A percentile compares a stretch with the other conserved stretches of the same genome.
Conservation (phyloP, 2,113 vertebrate genomes). For the Lycaon pictus region DNA sequence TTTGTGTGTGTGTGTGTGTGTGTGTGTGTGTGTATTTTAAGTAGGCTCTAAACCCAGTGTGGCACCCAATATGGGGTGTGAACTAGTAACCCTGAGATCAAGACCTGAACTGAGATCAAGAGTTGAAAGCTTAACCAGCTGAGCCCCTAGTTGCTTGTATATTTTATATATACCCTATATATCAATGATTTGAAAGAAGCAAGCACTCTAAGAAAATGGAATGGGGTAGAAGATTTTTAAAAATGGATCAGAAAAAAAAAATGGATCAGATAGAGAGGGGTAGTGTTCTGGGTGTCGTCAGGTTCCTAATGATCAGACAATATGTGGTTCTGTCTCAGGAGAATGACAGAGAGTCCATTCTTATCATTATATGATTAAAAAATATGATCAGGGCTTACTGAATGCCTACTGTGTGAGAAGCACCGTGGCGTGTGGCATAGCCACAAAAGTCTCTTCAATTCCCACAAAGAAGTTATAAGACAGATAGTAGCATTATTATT, state of each 20-base stretch:
- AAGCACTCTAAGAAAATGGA: neutral
- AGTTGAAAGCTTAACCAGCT: neutral
- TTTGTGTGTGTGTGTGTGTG: too few species aligned
- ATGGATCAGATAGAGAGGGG: neutral
- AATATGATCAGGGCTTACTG: neutral
- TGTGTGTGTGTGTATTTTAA: neutral
- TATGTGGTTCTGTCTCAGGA: neutral
- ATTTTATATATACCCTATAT: neutral
- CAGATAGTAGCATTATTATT: neutral
- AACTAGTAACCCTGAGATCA: neutral
- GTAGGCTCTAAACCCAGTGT: neutral
- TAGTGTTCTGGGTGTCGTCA: neutral
- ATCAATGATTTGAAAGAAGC: neutral
- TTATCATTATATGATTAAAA: neutral
- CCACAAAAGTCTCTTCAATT: neutral
- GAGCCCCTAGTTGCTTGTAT: neutral
- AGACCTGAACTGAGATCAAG: neutral
- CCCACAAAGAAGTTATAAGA: neutral
- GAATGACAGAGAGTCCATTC: neutral
- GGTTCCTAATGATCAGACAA: neutral
- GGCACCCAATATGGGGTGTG: neutral
- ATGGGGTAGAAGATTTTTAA: neutral
- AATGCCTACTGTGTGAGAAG: neutral
- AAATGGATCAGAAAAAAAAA: neutral
- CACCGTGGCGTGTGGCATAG: neutral